A percentile compares a stretch with the other conserved stretches of the same genome.
phyloP scores from a whole-genome alignment of 2,888 invertebrate species.

The Lydus trimaculatus region DNA sequence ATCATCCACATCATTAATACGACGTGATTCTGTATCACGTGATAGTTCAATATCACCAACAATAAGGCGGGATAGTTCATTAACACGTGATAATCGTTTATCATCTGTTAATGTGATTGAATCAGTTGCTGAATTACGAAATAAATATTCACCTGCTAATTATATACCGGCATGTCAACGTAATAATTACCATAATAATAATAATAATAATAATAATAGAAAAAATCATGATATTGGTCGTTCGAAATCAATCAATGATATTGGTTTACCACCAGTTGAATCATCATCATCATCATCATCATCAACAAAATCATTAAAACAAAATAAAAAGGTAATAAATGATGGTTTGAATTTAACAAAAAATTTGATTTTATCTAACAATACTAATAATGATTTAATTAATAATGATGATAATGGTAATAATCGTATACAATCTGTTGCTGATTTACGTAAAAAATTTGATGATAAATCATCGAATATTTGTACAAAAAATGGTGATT shows the following conservation, averaged over 20 bases:
- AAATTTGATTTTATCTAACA: constrained; percentile 54
- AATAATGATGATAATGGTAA: constrained; percentile 60
- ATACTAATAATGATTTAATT: constrained; percentile 61
- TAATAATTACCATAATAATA: constrained; percentile 10
- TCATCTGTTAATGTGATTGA: constrained; percentile 53
- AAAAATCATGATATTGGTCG: neutral
- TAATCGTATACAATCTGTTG: constrained; percentile 66
- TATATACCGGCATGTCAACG: constrained; percentile 68
- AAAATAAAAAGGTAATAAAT: constrained; percentile 54
- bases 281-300: constrained; percentile 53
- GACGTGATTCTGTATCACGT: constrained; percentile 51
- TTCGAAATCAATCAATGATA: constrained; percentile 70
- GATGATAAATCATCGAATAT: constrained; percentile 62
- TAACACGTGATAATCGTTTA: constrained; percentile 42
- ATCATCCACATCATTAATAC: neutral
- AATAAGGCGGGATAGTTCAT: constrained; percentile 64
- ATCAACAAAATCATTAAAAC: constrained; percentile 49
- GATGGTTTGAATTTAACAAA: constrained; percentile 50
- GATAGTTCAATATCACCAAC: constrained; percentile 57
- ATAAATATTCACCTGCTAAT: constrained; percentile 78
- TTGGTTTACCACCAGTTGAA: constrained; percentile 60
- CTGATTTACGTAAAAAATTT: constrained; percentile 65
- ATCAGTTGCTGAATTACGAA: constrained; percentile 70
- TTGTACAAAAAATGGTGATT: constrained; percentile 30
- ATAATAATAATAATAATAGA: too few species aligned